A percentile compares a stretch with the other conserved stretches of the same genome.
These are phyloP conservation scores for Andrena trimmerana DNA, from an alignment of 2,888 invertebrate species.

Conservation along the genomic window DNA sequence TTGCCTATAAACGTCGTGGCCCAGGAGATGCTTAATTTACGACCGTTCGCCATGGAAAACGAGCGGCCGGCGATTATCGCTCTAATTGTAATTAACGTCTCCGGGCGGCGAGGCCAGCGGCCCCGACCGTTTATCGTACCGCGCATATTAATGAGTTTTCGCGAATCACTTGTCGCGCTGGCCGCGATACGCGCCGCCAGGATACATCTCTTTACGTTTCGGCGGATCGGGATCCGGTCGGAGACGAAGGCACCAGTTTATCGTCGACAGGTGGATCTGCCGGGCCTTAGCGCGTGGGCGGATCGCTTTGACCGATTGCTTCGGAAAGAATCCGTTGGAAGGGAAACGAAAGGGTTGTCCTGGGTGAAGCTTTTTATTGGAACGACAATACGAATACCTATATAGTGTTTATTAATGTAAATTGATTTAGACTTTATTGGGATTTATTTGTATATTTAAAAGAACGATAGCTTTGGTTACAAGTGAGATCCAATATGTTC, in stretches of 20 bases:
- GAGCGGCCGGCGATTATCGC: slow-evolving; percentile 66
- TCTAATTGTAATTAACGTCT: slow-evolving; percentile 73
- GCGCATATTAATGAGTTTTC: slow-evolving; percentile 65
- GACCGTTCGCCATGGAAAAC: slow-evolving; percentile 58
- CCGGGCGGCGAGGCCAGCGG: slow-evolving; percentile 35
- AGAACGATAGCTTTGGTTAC: neutral
- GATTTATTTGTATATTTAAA: neutral
- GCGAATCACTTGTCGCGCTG: slow-evolving; percentile 56
- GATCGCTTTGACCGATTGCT: too few relatives aligned
- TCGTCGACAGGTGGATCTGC: neutral
- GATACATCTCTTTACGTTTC: slow-evolving; percentile 50
- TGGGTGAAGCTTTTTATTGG: too few relatives aligned
- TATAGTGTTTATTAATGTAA: neutral
- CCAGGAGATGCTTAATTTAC: slow-evolving; percentile 64
- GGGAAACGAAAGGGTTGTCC: too few relatives aligned
- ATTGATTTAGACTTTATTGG: neutral
- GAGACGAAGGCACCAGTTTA: too few relatives aligned
- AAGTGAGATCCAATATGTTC: neutral
- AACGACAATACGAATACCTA: too few relatives aligned
- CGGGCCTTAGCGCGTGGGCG: too few relatives aligned
- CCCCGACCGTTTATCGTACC: slow-evolving; percentile 64
- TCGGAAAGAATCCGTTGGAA: too few relatives aligned
- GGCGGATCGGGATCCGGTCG: neutral
- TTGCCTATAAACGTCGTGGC: slow-evolving; percentile 65
- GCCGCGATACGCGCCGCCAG: slow-evolving; percentile 40